Base-by-base conservation (phyloP, 2,797 vertebrate genomes). In the Cossypha dichroa region DNA sequence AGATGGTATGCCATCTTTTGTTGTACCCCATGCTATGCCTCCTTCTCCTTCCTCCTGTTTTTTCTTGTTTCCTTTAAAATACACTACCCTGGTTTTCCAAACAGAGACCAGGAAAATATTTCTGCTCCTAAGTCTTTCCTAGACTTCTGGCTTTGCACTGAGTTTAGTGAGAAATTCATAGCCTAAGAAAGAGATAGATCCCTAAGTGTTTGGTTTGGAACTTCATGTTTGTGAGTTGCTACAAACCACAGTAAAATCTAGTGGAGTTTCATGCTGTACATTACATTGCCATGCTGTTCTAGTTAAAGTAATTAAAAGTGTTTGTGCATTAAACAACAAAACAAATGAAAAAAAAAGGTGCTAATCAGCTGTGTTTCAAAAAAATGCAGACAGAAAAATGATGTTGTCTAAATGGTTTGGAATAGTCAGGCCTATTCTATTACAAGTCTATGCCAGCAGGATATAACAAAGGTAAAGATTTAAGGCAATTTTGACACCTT, bases 401-500 rank as follows among this genome's bases (percentile, higher is more conserved):
- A 73, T 91, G 91, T 76, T 97, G n/a, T 94, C 95, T 96, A 88
- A 84, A 88, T 90, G 72, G 74, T 88, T 92, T 88, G 94, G 85
- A 95, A 79, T 46, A 96, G 85, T 94, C 78, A 63, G 77, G 52
- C 60, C 34, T 87, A 56, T 91, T 95, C 93, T 95, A 83, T 97
- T 96, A 36, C 84, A 85, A 66, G 58, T 72, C 70, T 93, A 79
- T 81, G 96, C 84, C 93, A 97, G 97, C 93, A 88, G 95, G 96
- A 92, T 96, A 90, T 95, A 97, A 97, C 95, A 97, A 97, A 98
- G 94, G 87, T 85, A 81, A 96, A 97, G 97, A 97, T 98, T 97
- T 96, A 97, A 97, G 97, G 96, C 98, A 97, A 96, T 97, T 98
- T 97, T 97, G 97, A 97, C 97, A 97, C 96, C 97, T 97, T 95